These are phyloP conservation scores for Chaunax sp. DNA, from an alignment of 2,797 vertebrate species.

Conservation along the genomic window DNA sequence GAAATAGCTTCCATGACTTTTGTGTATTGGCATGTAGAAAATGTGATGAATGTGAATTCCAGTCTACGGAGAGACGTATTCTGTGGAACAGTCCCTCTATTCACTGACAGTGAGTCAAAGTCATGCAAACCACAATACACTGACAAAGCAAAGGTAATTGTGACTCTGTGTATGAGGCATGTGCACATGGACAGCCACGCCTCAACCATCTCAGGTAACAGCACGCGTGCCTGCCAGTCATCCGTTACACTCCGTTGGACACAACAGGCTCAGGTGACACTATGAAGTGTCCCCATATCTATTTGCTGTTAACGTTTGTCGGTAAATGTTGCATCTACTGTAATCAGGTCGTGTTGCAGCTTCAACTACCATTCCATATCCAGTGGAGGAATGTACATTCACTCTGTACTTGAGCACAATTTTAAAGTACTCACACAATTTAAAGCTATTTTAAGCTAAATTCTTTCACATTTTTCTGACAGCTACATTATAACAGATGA, in stretches of 20 bases:
- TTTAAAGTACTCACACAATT: too few species aligned
- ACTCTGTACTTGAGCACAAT: too few species aligned
- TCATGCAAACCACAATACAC: neutral
- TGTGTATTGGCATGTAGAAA: conserved; percentile 63
- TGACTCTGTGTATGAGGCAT: conserved; percentile 5
- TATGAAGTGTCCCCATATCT: neutral
- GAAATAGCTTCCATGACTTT: conserved; percentile 52
- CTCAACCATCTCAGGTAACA: conserved; percentile 64
- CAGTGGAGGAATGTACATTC: too few species aligned
- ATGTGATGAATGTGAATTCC: neutral
- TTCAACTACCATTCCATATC: too few species aligned
- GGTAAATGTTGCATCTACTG: too few species aligned
- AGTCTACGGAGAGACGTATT: neutral
- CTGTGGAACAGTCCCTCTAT: neutral
- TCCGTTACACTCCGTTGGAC: conserved; percentile 51
- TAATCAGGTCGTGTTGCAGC: neutral
- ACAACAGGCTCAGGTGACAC: conserved; percentile 61
- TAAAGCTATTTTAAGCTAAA: too few species aligned
- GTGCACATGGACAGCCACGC: conserved; percentile 13
- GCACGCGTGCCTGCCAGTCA: conserved; percentile 32
- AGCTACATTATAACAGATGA: too few species aligned
- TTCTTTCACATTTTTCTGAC: too few species aligned
- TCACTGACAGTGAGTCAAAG: neutral
- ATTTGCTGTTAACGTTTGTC: neutral
- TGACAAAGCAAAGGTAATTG: too few species aligned